Conservation (phyloP, 2,797 vertebrate genomes). For the Leptodactylus fallax region DNA sequence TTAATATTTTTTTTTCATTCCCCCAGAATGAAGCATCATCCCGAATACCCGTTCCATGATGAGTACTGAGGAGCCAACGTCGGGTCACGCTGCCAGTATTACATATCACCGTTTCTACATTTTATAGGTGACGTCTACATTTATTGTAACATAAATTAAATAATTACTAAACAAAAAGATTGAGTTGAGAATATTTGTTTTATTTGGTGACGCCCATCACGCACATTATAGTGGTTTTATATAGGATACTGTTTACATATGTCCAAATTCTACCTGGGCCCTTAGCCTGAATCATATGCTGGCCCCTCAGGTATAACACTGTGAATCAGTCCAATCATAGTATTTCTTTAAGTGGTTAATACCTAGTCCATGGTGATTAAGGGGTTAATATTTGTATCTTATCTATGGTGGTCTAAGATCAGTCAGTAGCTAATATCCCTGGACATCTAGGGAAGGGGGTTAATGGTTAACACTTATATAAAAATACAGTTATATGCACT, state of each 20-base stretch:
- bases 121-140: too few relatives aligned
- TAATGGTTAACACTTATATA: neutral
- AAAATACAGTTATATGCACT: neutral
- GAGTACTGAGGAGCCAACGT: conserved; percentile 34
- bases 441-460: neutral
- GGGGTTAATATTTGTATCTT: neutral
- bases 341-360: neutral
- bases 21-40: conserved; percentile 44
- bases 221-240: too few relatives aligned
- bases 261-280: neutral
- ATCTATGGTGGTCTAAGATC: neutral
- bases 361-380: neutral
- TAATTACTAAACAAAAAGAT: too few relatives aligned
- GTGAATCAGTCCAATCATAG: too few relatives aligned
- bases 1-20: neutral
- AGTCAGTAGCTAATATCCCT: neutral
- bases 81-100: neutral
- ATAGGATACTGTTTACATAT: too few relatives aligned
- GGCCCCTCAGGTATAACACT: too few relatives aligned
- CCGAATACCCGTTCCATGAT: conserved; percentile 53
- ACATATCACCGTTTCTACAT: neutral
- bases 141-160: neutral
- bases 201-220: too few relatives aligned
- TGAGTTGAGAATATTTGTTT: too few relatives aligned
- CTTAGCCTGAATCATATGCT: too few relatives aligned